A percentile compares a stretch with the other conserved stretches of the same genome.
Evolutionary conservation across 2,113 vertebrate species (phyloP).

Genomic region (Nanorana parkeri): DNA sequence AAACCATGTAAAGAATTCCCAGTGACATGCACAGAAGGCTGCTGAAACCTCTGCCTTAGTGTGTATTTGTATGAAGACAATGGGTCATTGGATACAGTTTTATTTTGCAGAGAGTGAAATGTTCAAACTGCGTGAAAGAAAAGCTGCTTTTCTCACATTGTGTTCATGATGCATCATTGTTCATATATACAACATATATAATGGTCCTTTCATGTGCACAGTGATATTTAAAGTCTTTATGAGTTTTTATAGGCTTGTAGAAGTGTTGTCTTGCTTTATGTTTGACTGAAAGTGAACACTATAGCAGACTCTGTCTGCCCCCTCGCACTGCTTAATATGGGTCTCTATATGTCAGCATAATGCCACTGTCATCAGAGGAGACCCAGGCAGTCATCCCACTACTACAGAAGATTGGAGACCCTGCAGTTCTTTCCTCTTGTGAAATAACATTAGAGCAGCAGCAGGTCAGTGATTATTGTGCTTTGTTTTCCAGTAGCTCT

Average conservation of each 20-base stretch:
- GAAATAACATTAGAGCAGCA: neutral
- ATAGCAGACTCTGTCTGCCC: neutral
- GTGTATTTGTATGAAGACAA: neutral
- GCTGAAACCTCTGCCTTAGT: neutral
- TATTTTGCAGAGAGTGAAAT: conserved; percentile 28
- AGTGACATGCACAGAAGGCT: conserved; percentile 24
- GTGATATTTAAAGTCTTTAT: neutral
- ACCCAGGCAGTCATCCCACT: neutral
- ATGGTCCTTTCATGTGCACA: neutral
- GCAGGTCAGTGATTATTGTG: conserved; percentile 3
- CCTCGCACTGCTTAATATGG: neutral
- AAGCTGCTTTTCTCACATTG: conserved; percentile 1
- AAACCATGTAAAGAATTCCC: conserved; percentile 41
- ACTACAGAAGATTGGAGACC: neutral
- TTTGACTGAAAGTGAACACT: conserved; percentile 9
- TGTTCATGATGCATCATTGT: conserved; percentile 15
- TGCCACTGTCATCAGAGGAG: neutral
- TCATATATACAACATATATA: neutral
- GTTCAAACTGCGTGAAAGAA: conserved; percentile 38
- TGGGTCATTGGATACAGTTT: conserved; percentile 26
- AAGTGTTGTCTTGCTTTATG: conserved; percentile 1
- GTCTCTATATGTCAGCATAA: neutral
- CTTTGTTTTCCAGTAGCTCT: conserved; percentile 22
- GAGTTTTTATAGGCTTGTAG: neutral
- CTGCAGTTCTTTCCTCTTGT: neutral